Conservation (phyloP, 2,888 invertebrate species). For the Electrophaes corylata region DNA sequence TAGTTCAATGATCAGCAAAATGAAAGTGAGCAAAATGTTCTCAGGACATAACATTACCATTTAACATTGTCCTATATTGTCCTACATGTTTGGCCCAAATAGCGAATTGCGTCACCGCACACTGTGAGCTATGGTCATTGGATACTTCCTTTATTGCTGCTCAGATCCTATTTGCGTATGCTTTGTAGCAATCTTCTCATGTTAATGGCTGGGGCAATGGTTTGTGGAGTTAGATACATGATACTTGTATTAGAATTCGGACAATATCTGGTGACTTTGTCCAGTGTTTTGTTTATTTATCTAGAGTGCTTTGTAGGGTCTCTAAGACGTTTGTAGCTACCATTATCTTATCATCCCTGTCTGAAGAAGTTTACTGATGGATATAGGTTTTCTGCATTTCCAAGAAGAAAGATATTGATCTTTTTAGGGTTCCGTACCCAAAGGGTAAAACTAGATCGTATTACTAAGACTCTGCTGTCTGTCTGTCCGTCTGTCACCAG, state of each 20-base stretch:
- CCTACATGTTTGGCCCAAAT: slow-evolving; percentile 27
- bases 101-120: slow-evolving; percentile 49
- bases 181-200: slow-evolving; percentile 32
- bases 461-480: too few relatives aligned
- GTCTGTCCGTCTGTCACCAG: too few relatives aligned
- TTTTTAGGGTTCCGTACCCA: too few relatives aligned
- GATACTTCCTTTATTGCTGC: slow-evolving; percentile 51
- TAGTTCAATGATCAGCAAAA: slow-evolving; percentile 4
- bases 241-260: slow-evolving; percentile 5
- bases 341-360: too few relatives aligned
- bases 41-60: slow-evolving; percentile 9
- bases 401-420: too few relatives aligned
- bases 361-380: too few relatives aligned
- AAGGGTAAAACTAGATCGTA: too few relatives aligned
- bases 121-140: slow-evolving; percentile 60
- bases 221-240: slow-evolving; percentile 22
- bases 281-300: background rate
- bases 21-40: slow-evolving; percentile 3
- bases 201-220: slow-evolving; percentile 26
- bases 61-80: slow-evolving; percentile 21
- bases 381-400: too few relatives aligned
- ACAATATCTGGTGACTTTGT: background rate
- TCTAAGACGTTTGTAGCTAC: too few relatives aligned
- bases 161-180: slow-evolving; percentile 42
- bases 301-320: too few relatives aligned